Evolutionary conservation across 1,140 invertebrate species (phyloP), one percentile per base, ranked within the genome.

Genomic region (Harpegnathos saltator): DNA sequence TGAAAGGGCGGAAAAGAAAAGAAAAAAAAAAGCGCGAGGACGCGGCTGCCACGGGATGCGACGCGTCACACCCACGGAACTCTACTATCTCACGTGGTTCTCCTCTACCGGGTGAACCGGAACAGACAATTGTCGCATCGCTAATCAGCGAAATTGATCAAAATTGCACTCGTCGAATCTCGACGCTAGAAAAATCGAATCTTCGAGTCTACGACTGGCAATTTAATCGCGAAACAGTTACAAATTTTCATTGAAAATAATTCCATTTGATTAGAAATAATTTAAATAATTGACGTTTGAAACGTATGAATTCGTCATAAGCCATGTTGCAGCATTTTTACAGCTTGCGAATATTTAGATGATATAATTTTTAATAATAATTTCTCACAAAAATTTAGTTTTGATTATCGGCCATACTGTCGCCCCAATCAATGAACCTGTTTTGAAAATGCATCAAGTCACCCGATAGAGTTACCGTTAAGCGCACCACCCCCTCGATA

Each of bases 41-140:
- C 56, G n/a, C 33, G 82, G 63, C 74, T 78, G 75, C 62, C 75
- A 78, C 29, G 62, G 26, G 44, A 84, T 66, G 82, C 24, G 26
- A 66, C 65, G 78, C 69, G 63, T 80, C 83, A 84, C 77, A 82
- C 77, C 82, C 83, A 54, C 77, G 83, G 73, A 22, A 81, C 83
- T 81, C 80, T 50, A 66, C 68, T 71, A 71, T 81, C 78, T 81
- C 66, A 29, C 66, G 56, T 56, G 65, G 38, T 50, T 69, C 75
- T 44, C 0, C 29, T 78, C 63, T 78, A 78, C 50, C 75, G 75
- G 62, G 75, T 78, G 75, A 68, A 14, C 17, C 17, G 17, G 22
- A 69, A 58, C 15, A 9, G 17, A 44, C 12, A 12, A 44, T 12
- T 1, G 7, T 17, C 15, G 15, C 38, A 19, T 24, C 5, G 26